These are phyloP conservation scores for Ryuthela nishihirai DNA, from an alignment of 2,888 invertebrate genomes.

Conservation along the genomic window DNA sequence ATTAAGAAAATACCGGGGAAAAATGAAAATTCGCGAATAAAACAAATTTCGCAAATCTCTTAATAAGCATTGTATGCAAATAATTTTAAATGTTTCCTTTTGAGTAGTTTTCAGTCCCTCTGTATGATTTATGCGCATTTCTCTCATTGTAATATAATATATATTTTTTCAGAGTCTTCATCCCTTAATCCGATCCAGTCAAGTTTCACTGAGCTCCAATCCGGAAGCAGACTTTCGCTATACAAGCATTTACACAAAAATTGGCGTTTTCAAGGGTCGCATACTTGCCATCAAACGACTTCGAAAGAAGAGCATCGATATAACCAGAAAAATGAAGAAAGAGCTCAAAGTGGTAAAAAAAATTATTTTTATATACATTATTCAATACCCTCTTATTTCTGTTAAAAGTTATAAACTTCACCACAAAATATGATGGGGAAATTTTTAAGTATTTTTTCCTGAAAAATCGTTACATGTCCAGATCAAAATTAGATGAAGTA, in stretches of 20 bases:
- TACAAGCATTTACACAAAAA: conserved; percentile 83
- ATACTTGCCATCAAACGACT: conserved; percentile 83
- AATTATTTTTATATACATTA: too few species aligned
- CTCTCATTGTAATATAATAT: background rate
- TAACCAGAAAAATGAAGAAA: conserved; percentile 84
- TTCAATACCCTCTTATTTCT: too few species aligned
- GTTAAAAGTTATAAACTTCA: too few species aligned
- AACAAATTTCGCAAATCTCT: background rate
- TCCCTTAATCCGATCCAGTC: conserved; percentile 67
- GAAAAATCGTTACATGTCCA: too few species aligned
- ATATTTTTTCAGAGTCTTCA: conserved; percentile 49
- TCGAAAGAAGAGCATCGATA: conserved; percentile 78
- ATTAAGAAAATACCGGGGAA: too few species aligned
- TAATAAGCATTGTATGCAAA: too few species aligned
- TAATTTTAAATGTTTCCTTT: background rate
- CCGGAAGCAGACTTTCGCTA: conserved; percentile 85
- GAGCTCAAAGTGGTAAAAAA: conserved; percentile 74
- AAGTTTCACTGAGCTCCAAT: conserved; percentile 87
- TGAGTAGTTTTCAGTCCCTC: background rate
- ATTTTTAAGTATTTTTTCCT: too few species aligned
- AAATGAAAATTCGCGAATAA: too few species aligned
- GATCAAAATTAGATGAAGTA: too few species aligned
- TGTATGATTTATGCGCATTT: background rate
- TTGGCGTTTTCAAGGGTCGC: conserved; percentile 82
- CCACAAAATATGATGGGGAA: too few species aligned